phyloP scores from a whole-genome alignment of 2,888 invertebrate species.

The Macrophya alboannulata region DNA sequence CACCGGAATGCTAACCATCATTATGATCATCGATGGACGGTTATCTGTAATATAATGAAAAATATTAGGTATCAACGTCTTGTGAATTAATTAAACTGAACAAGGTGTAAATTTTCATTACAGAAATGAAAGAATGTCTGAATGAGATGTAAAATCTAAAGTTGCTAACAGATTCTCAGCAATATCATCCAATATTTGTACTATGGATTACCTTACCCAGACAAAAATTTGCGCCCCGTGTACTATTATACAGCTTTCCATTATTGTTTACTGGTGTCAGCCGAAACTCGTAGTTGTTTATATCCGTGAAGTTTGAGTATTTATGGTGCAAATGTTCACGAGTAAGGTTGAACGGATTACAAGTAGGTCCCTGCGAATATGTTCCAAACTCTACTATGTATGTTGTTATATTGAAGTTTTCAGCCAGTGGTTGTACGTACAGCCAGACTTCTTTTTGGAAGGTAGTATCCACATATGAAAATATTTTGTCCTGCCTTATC shows the following conservation, averaged over 20 bases:
- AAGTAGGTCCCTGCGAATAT: constrained; percentile 64
- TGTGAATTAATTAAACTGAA: neutral
- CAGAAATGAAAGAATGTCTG: neutral
- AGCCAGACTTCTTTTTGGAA: constrained; percentile 68
- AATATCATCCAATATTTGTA: neutral
- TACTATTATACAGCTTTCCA: neutral
- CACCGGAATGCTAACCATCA: constrained; percentile 77
- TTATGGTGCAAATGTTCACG: constrained; percentile 57
- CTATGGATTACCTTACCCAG: neutral
- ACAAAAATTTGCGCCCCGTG: neutral
- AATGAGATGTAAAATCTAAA: neutral
- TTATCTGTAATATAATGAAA: neutral
- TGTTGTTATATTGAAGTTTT: constrained; percentile 71
- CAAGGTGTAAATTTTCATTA: too few relatives aligned
- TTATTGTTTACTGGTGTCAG: constrained; percentile 49
- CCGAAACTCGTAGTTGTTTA: neutral
- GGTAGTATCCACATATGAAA: constrained; percentile 76
- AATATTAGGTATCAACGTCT: neutral
- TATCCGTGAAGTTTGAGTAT: constrained; percentile 54
- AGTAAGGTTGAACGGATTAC: constrained; percentile 67
- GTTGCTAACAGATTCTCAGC: neutral
- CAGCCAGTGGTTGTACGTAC: constrained; percentile 74
- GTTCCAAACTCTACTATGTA: constrained; percentile 67
- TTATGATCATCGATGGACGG: constrained; percentile 64
- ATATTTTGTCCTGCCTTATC: constrained; percentile 56